phyloP scores from a whole-genome alignment of 2,888 invertebrate species.

The Chrysolina haemoptera region DNA sequence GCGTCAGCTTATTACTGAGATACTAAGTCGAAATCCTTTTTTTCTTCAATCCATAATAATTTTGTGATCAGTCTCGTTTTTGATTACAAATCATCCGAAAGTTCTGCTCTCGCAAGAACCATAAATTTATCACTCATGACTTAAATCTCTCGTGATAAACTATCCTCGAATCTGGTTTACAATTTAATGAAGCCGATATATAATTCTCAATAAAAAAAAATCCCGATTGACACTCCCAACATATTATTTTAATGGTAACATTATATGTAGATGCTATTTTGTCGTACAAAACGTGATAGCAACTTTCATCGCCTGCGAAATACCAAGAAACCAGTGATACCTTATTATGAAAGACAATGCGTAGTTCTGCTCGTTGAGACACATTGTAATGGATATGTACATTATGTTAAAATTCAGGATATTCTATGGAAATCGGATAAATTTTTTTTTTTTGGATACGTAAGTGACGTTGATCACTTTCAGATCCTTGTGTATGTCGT shows the following conservation, averaged over 20 bases:
- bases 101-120: neutral
- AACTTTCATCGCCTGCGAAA: constrained; percentile 10
- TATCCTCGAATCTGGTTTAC: neutral
- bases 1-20: too few relatives aligned
- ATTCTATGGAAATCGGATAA: too few relatives aligned
- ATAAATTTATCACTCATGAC: neutral
- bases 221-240: constrained; percentile 3
- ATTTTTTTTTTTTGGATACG: too few relatives aligned
- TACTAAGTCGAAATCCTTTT: too few relatives aligned
- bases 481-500: too few relatives aligned
- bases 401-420: neutral
- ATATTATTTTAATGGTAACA: constrained; percentile 7
- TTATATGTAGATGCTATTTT: neutral
- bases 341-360: neutral
- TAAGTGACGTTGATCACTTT: too few relatives aligned
- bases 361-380: neutral
- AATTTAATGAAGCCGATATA: neutral
- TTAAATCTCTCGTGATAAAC: neutral
- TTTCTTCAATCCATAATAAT: too few relatives aligned
- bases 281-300: neutral
- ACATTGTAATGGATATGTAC: neutral
- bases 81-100: neutral
- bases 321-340: constrained; percentile 3
- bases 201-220: neutral
- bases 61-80: too few relatives aligned